These are phyloP conservation scores for Atta cephalotes DNA, from an alignment of 1,140 invertebrate species.

Conservation along the genomic window DNA sequence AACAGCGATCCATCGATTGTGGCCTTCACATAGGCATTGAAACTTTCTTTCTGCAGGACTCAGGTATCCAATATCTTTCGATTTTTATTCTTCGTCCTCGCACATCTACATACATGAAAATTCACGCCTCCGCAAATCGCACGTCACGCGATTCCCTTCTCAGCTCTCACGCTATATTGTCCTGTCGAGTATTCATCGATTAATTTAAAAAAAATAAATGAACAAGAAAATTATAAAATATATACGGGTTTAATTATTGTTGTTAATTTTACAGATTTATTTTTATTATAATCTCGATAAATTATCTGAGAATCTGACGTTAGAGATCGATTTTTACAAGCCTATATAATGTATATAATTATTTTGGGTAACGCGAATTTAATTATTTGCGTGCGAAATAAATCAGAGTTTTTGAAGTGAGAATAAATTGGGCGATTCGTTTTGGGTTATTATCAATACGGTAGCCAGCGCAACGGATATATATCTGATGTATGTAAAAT, in stretches of 20 bases:
- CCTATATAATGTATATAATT: neutral
- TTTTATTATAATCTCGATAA: slow-evolving; percentile 20
- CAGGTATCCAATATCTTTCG: slow-evolving; percentile 60
- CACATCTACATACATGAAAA: slow-evolving; percentile 65
- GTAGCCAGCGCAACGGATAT: neutral
- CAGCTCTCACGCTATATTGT: slow-evolving; percentile 10
- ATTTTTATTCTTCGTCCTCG: slow-evolving; percentile 56
- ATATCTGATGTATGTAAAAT: neutral
- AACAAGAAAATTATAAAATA: neutral
- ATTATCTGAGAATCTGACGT: neutral
- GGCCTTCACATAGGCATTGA: slow-evolving; percentile 30
- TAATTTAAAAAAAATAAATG: slow-evolving; percentile 1
- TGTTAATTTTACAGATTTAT: neutral
- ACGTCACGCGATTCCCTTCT: neutral
- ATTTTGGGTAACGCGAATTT: neutral
- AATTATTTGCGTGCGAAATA: neutral
- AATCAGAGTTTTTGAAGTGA: neutral
- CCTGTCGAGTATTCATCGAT: neutral
- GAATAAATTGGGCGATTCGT: slow-evolving; percentile 32
- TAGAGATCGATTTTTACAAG: neutral
- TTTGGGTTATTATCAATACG: neutral
- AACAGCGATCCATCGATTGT: slow-evolving; percentile 67
- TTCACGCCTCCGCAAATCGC: slow-evolving; percentile 71
- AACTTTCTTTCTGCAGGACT: slow-evolving; percentile 43
- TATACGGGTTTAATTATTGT: neutral